These are phyloP conservation scores for Drosophila tristis DNA, from an alignment of 1,140 invertebrate species.

Conservation along the genomic window DNA sequence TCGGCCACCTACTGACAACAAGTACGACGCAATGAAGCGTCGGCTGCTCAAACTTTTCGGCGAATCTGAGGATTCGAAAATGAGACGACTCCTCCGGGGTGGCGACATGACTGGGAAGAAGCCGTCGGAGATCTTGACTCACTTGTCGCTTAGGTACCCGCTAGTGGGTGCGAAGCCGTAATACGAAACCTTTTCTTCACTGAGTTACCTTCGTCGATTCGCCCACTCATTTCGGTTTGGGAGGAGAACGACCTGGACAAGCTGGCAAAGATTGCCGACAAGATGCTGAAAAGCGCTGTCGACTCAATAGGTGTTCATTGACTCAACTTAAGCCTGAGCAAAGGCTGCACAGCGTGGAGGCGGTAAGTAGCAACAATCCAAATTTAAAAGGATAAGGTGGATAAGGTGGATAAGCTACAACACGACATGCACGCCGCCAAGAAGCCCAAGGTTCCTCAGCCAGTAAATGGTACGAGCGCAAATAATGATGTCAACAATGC, in stretches of 20 bases:
- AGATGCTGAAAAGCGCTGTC: background rate
- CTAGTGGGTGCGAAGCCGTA: background rate
- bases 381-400: background rate
- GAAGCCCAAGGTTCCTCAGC: no score
- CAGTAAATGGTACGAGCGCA: no score
- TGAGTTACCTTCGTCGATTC: background rate
- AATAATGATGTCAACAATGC: no score
- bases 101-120: background rate
- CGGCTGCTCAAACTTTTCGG: no score
- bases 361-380: background rate
- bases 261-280: constrained; percentile 8
- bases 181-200: background rate
- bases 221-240: background rate
- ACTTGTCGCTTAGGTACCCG: no score
- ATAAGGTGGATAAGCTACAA: background rate
- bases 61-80: background rate
- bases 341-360: no score
- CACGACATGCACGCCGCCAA: no score
- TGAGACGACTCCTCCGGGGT: background rate
- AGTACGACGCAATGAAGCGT: background rate
- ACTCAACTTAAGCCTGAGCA: no score
- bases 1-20: background rate
- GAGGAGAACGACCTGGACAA: background rate
- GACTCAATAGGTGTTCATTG: background rate
- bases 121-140: no score